phyloP scores from a whole-genome alignment of 2,888 invertebrate genomes.

The Drepanosiphum platanoidis region DNA sequence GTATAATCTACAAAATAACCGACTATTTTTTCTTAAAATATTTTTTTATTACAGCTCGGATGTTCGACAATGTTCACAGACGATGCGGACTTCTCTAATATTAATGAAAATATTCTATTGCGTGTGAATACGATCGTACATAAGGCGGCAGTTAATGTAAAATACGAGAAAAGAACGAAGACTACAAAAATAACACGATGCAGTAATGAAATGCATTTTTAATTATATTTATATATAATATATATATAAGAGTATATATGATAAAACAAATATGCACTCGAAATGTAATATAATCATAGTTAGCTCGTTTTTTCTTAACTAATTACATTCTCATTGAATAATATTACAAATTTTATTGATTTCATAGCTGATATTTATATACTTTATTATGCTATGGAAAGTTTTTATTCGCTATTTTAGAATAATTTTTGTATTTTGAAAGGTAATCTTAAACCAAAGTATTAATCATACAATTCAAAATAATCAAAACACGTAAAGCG shows the following conservation, averaged over 20 bases:
- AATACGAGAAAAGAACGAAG: constrained; percentile 88
- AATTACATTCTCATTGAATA: too few species aligned
- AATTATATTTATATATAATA: not conserved
- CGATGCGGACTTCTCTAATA: constrained; percentile 74
- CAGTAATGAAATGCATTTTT: constrained; percentile 70
- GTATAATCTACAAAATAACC: constrained; percentile 55
- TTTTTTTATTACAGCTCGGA: constrained; percentile 16
- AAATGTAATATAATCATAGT: too few species aligned
- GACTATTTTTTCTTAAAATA: not conserved
- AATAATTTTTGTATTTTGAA: too few species aligned
- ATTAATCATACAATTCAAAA: too few species aligned
- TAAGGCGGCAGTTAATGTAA: constrained; percentile 86
- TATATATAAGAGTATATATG: not conserved
- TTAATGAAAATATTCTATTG: constrained; percentile 70
- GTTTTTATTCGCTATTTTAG: not conserved
- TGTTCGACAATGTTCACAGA: constrained; percentile 63
- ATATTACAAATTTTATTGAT: not conserved
- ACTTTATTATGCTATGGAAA: not conserved
- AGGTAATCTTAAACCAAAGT: too few species aligned
- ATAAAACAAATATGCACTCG: too few species aligned
- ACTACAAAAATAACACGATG: constrained; percentile 87
- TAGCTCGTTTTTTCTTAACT: too few species aligned
- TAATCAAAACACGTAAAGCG: too few species aligned
- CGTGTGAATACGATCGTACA: constrained; percentile 79
- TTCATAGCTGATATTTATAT: not conserved